A percentile compares a stretch with the other conserved stretches of the same genome.
phyloP scores from a whole-genome alignment of 2,797 vertebrate genomes.

The Holocentrus rufus region DNA sequence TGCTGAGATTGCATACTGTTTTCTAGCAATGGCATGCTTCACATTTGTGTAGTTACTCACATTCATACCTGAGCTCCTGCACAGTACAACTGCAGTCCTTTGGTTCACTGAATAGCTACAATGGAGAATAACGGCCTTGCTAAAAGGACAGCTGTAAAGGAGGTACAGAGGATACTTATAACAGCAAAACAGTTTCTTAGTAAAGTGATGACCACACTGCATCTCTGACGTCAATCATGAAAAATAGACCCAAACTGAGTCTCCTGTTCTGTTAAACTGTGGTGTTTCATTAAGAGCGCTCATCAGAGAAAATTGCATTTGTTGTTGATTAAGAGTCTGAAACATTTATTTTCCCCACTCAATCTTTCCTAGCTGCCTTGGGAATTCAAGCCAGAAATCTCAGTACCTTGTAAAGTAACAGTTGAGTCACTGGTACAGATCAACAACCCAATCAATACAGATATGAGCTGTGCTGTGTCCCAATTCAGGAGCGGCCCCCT shows the following conservation, averaged over 20 bases:
- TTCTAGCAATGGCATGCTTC: conserved; percentile 39
- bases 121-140: too few relatives aligned
- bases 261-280: not conserved
- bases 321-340: not conserved
- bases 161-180: not conserved
- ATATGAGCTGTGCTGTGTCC: too few relatives aligned
- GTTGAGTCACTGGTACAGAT: too few relatives aligned
- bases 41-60: not conserved
- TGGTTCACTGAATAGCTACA: too few relatives aligned
- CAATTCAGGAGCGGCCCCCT: too few relatives aligned
- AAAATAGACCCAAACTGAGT: not conserved
- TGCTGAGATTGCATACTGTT: conserved; percentile 39
- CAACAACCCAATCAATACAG: too few relatives aligned
- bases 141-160: too few relatives aligned
- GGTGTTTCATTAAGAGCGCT: not conserved
- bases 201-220: not conserved
- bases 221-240: not conserved
- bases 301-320: not conserved
- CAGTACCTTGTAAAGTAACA: too few relatives aligned
- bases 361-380: not conserved
- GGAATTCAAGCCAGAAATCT: not conserved
- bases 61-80: not conserved
- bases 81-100: too few relatives aligned
- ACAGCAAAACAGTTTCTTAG: not conserved
- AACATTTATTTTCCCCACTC: not conserved